A percentile compares a stretch with the other conserved stretches of the same genome.
These are phyloP conservation scores for Myiozetetes cayanensis DNA, from an alignment of 2,113 vertebrate genomes.

Conservation along the genomic window DNA sequence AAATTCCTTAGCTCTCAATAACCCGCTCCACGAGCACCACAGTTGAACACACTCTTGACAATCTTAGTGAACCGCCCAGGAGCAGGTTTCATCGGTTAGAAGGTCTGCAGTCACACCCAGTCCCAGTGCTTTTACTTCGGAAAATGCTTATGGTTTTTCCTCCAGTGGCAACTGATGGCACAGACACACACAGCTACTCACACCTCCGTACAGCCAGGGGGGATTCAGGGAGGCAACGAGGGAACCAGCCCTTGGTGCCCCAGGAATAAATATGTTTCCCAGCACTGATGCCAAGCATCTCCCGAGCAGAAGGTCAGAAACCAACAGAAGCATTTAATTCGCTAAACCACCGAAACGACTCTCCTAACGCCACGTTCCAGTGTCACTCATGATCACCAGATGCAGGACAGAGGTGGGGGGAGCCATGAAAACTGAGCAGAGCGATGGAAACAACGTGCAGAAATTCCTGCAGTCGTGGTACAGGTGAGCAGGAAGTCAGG, in stretches of 20 bases:
- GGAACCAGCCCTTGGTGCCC: not conserved
- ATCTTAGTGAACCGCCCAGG: not conserved
- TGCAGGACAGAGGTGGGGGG: not conserved
- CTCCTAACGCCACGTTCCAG: not conserved
- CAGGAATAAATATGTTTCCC: not conserved
- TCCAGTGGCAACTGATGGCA: not conserved
- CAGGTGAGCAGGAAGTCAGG: not conserved
- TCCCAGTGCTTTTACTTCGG: not conserved
- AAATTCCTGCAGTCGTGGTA: not conserved
- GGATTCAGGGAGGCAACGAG: not conserved
- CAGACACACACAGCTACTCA: fast-evolving
- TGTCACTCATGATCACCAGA: not conserved
- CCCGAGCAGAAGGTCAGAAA: not conserved
- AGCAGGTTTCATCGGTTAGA: not conserved
- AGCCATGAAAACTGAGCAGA: not conserved
- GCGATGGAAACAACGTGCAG: not conserved
- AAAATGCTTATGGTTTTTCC: not conserved
- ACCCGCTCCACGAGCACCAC: fast-evolving
- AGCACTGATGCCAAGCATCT: not conserved
- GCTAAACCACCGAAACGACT: not conserved
- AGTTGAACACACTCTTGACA: not conserved
- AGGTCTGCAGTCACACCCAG: not conserved
- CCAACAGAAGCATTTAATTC: not conserved
- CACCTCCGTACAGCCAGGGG: not conserved
- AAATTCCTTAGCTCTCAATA: not conserved